Conservation (phyloP, 2,888 invertebrate genomes). For the Drosophila diplacantha region DNA sequence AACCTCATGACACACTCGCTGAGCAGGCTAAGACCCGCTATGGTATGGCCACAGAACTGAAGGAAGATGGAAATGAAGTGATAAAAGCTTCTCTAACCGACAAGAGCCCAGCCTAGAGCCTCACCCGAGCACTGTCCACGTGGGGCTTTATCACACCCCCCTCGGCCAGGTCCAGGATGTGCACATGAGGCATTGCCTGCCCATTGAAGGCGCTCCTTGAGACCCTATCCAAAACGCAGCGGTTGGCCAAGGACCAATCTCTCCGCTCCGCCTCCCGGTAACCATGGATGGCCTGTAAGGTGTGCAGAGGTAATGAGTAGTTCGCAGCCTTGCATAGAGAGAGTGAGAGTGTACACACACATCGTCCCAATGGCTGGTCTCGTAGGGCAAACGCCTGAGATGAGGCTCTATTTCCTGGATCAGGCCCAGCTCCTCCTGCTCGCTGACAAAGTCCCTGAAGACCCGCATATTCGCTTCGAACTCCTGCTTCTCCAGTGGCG, state of each 20-base stretch:
- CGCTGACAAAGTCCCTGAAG: slow-evolving; percentile 86
- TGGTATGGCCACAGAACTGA: slow-evolving; percentile 97
- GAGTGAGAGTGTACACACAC: slow-evolving; percentile 79
- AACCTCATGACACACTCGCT: slow-evolving; percentile 96
- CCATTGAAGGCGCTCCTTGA: slow-evolving; percentile 84
- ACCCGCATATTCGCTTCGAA: slow-evolving; percentile 82
- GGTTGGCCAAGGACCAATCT: slow-evolving; percentile 86
- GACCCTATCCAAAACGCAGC: slow-evolving; percentile 83
- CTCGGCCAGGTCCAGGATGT: slow-evolving; percentile 93
- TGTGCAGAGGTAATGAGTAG: not conserved
- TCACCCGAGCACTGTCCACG: slow-evolving; percentile 94
- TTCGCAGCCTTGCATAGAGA: not conserved
- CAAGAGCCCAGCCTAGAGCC: slow-evolving; percentile 49
- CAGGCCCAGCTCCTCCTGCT: slow-evolving; percentile 87
- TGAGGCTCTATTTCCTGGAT: slow-evolving; percentile 92
- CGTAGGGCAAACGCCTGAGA: slow-evolving; percentile 91
- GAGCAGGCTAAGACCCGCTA: slow-evolving; percentile 91
- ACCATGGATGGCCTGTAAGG: slow-evolving; percentile 92
- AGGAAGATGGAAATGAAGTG: not conserved
- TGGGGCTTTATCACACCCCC: slow-evolving; percentile 97
- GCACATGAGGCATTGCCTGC: slow-evolving; percentile 86
- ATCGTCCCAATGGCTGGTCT: slow-evolving; percentile 98
- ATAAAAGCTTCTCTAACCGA: not conserved
- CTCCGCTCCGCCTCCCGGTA: slow-evolving; percentile 95
- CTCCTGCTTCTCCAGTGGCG: slow-evolving; percentile 69